Base-by-base conservation (phyloP, 2,888 invertebrate species). In the Drosophila ezoana region DNA sequence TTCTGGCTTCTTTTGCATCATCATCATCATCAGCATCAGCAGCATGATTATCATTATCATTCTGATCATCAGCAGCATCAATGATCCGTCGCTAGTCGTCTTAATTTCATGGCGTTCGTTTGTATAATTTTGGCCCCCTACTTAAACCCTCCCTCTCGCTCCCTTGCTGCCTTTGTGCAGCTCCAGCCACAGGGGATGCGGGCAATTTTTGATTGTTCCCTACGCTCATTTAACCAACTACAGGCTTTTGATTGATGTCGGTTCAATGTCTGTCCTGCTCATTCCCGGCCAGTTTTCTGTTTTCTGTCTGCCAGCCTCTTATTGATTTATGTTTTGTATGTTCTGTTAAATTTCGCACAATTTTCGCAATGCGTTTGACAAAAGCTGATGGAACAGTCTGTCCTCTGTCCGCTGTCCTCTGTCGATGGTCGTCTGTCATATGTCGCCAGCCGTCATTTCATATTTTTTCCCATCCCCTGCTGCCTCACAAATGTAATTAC, bases 241-340 rank as follows among this genome's bases (percentile, higher is more conserved):
- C 58, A 79, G 52, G 44, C 52, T 57, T 79, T 79, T 85, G 82
- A 82, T 87, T 82, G 82, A 82, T 82, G 88, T 85, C 64, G 81
- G 71, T 70, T 60, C 71, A 23, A 61, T 72, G 73, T 67, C 81
- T 48, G 70, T 64, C 64, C 76, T 18, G 14, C 54, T 32, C 51
- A 10, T n/a, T n/a, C 41, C 45, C 14, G 20, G 33, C 51, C 33
- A 11, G 38, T 60, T 37, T n/a, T 4, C 18, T 20, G 32, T 10
- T 40, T 28, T 23, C 23, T 20, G 33, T 20, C 16, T 16, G 16
- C 9, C 40, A 41, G 54, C 47, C 71, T 51, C 53, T 73, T 87
- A 87, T 87, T 82, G 82, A 82, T 87, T 82, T 82, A 82, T 82
- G 82, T 85, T 82, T 79, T 75, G 47, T 79, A 47, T 64, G 66